Evolutionary conservation across 1,140 invertebrate genomes (phyloP).

Genomic region (Odontomachus brunneus): DNA sequence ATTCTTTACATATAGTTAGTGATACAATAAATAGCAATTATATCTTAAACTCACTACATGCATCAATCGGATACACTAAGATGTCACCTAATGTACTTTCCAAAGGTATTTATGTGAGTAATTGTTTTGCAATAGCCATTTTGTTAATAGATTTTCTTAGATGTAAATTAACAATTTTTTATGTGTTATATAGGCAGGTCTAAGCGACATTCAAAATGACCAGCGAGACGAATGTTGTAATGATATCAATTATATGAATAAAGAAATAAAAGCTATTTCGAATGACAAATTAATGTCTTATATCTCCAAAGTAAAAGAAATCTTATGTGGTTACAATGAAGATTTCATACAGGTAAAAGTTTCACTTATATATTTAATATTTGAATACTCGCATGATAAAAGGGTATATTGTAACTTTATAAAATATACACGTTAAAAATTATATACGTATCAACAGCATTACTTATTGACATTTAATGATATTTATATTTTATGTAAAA

Average conservation of each 20-base stretch:
- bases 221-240: not conserved
- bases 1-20: constrained; percentile 79
- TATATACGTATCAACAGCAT: too few relatives aligned
- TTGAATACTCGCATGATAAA: too few relatives aligned
- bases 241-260: constrained; percentile 42
- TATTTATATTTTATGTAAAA: too few relatives aligned
- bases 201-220: constrained; percentile 57
- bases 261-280: constrained; percentile 42
- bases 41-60: constrained; percentile 86
- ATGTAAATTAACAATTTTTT: constrained; percentile 5
- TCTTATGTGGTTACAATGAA: constrained; percentile 92
- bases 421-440: too few relatives aligned
- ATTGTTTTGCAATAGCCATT: constrained; percentile 11
- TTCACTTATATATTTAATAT: not conserved
- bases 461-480: too few relatives aligned
- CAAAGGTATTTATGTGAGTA: constrained; percentile 66
- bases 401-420: too few relatives aligned
- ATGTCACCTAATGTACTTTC: not conserved
- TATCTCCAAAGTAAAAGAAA: constrained; percentile 91
- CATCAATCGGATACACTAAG: constrained; percentile 62
- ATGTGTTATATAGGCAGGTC: constrained; percentile 46
- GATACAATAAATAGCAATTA: constrained; percentile 87
- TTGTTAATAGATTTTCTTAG: constrained; percentile 16
- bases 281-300: constrained; percentile 86
- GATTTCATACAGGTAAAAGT: constrained; percentile 87